Conservation (phyloP, 2,888 invertebrate species). For the Melipona beecheii region DNA sequence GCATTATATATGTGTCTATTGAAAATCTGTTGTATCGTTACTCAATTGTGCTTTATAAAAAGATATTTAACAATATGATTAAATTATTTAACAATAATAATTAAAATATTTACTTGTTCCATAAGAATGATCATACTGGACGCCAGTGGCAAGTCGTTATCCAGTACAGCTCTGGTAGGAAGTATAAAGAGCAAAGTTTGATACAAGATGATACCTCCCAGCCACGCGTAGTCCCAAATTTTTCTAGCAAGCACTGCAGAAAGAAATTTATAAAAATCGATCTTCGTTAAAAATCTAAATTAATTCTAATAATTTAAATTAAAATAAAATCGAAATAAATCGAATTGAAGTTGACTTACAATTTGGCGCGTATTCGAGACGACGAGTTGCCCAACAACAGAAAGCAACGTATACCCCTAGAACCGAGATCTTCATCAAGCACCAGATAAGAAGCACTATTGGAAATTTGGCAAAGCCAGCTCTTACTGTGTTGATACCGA, state of each 20-base stretch:
- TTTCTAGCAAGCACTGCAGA: conserved; percentile 79
- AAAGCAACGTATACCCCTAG: conserved; percentile 84
- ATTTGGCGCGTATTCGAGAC: conserved; percentile 76
- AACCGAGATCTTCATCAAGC: conserved; percentile 84
- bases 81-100: neutral
- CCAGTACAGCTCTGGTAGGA: conserved; percentile 83
- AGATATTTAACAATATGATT: neutral
- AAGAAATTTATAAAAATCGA: too few relatives aligned
- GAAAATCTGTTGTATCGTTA: neutral
- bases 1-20: neutral
- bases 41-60: neutral
- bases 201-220: conserved; percentile 80
- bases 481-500: conserved; percentile 87
- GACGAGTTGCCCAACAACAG: conserved; percentile 84
- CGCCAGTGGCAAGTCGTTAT: conserved; percentile 85
- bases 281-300: neutral
- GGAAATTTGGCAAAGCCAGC: conserved; percentile 87
- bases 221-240: conserved; percentile 83
- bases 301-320: too few relatives aligned
- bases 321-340: too few relatives aligned
- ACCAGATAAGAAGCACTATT: conserved; percentile 86
- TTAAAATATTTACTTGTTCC: conserved; percentile 85
- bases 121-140: conserved; percentile 85
- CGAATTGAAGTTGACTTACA: conserved; percentile 75
- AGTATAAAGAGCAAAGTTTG: conserved; percentile 81